These are phyloP conservation scores for Abrostola triplasia DNA, from an alignment of 2,888 invertebrate species.

Conservation along the genomic window DNA sequence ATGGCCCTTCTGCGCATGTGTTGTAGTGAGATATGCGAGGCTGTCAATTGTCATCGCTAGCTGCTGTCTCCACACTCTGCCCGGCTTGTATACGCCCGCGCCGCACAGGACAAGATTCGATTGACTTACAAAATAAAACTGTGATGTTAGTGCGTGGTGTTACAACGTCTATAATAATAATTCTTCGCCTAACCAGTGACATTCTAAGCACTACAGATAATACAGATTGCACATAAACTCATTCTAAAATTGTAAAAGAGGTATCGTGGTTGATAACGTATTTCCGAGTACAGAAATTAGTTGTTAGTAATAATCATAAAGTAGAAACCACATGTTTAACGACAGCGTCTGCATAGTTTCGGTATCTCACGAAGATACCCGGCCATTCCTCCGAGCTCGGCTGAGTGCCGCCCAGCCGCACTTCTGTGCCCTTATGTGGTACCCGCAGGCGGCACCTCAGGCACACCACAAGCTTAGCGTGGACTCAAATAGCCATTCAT, in stretches of 20 bases:
- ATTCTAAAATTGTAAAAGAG: neutral
- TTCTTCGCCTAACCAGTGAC: no score
- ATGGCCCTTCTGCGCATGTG: no score
- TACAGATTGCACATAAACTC: neutral
- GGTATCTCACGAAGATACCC: constrained; percentile 5
- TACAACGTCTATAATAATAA: no score
- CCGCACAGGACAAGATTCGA: neutral
- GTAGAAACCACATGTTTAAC: constrained; percentile 27
- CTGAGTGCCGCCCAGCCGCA: neutral
- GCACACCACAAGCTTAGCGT: constrained; percentile 22
- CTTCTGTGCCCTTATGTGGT: constrained; percentile 10
- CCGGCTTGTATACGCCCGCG: neutral
- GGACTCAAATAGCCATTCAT: constrained; percentile 73
- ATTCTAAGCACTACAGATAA: no score
- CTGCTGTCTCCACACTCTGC: no score
- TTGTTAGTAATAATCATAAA: constrained; percentile 37
- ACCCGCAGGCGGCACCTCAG: neutral
- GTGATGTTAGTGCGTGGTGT: no score
- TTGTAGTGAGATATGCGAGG: no score
- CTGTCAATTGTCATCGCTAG: no score
- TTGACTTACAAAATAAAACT: no score
- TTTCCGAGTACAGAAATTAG: constrained; percentile 16
- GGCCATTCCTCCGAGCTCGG: neutral
- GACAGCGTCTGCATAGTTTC: constrained; percentile 21
- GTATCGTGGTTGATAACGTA: constrained; percentile 17